A percentile compares a stretch with the other conserved stretches of the same genome.
These are phyloP conservation scores for Wiebesia pumilae DNA, from an alignment of 1,140 invertebrate species.

Conservation along the genomic window DNA sequence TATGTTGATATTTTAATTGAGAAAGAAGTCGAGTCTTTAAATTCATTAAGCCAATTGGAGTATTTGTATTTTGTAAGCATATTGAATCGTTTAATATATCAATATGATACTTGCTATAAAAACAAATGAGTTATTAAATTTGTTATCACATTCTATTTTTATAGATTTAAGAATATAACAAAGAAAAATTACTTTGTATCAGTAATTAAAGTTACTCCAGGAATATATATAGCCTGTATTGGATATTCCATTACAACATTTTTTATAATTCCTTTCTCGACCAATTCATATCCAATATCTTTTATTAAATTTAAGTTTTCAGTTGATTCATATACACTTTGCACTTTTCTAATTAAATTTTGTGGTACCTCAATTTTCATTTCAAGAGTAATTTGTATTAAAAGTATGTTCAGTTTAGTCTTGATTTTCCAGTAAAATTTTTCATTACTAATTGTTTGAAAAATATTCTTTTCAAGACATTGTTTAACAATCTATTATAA, in stretches of 20 bases:
- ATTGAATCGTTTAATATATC: conserved; percentile 55
- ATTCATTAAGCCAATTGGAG: conserved; percentile 54
- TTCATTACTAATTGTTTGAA: conserved; percentile 44
- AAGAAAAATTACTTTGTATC: conserved; percentile 46
- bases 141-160: neutral
- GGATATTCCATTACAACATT: conserved; percentile 53
- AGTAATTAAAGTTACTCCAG: conserved; percentile 50
- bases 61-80: conserved; percentile 50
- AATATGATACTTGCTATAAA: conserved; percentile 50
- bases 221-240: conserved; percentile 52
- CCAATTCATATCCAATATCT: conserved; percentile 15
- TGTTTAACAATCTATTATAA: conserved; percentile 47
- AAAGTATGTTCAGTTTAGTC: conserved; percentile 48
- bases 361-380: conserved; percentile 35
- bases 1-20: conserved; percentile 49
- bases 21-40: conserved; percentile 55
- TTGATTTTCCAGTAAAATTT: conserved; percentile 49
- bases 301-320: conserved; percentile 43
- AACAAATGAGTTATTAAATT: conserved; percentile 25
- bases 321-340: conserved; percentile 33
- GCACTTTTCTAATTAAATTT: conserved; percentile 1
- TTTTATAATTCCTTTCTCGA: conserved; percentile 34
- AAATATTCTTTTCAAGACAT: conserved; percentile 48
- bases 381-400: conserved; percentile 53
- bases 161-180: neutral